phyloP scores from a whole-genome alignment of 2,888 invertebrate species.

The Hesperia comma region DNA sequence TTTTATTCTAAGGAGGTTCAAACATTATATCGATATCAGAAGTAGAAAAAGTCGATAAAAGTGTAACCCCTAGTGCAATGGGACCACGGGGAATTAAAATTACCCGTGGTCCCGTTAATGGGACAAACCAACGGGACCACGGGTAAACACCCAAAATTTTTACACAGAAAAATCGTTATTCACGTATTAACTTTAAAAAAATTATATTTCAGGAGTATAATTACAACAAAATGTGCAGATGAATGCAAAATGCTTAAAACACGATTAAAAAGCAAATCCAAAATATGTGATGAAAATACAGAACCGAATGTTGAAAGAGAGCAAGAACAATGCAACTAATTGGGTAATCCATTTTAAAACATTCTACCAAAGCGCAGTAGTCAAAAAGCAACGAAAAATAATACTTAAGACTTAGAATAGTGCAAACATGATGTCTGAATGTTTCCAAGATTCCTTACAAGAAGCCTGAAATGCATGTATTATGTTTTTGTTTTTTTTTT shows the following conservation, averaged over 20 bases:
- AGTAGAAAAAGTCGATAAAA: no score
- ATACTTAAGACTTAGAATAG: slow-evolving; percentile 15
- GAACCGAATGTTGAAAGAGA: slow-evolving; percentile 21
- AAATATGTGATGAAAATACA: slow-evolving; percentile 38
- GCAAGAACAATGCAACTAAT: neutral
- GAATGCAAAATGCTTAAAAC: slow-evolving; percentile 85
- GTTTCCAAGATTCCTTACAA: no score
- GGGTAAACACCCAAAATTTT: no score
- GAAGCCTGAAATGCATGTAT: neutral
- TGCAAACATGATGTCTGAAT: no score
- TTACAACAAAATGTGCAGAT: slow-evolving; percentile 86
- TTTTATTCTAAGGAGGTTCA: no score
- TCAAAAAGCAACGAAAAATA: neutral
- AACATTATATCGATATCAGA: no score
- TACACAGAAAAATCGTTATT: no score
- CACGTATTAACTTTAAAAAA: no score
- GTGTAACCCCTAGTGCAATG: no score
- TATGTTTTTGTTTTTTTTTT: neutral
- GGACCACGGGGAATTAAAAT: no score
- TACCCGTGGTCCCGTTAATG: no score
- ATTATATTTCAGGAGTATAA: slow-evolving; percentile 74
- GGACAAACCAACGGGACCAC: no score
- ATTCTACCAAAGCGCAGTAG: slow-evolving; percentile 13
- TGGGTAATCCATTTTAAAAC: neutral
- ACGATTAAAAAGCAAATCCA: slow-evolving; percentile 61